Base-by-base conservation (phyloP, 1,140 invertebrate genomes). In the Anagrus nilaparvatae region DNA sequence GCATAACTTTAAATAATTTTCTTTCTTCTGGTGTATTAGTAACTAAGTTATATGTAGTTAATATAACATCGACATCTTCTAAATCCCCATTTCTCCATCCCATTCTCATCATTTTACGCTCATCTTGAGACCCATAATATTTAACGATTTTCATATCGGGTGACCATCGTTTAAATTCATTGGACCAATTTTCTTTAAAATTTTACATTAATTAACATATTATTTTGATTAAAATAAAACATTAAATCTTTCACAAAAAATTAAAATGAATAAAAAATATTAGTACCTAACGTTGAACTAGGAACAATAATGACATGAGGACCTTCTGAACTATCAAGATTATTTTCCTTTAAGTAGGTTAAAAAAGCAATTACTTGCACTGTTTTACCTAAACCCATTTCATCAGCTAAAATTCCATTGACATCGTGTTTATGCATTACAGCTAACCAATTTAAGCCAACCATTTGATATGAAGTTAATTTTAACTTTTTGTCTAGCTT, bases 401-500 rank as follows among this genome's bases (percentile, higher is more conserved):
- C 85, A 59, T 88, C 84, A 0, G 91, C 92, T 38, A 97, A 68
- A 51, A 97, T 96, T n/a, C 87, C 89, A 64, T 94, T 96, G 3
- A 97, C 77, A 21, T 85, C 77, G 50, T 93, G 86, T 19, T 81
- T 75, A 56, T 95, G 84, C 71, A 97, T 80, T 3, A 96, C 78
- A 1, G 82, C 77, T 0, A 97, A 65, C 93, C 93, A 97, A 61
- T 96, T 96, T 1, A 97, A 68, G 6, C 93, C 94, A 17, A 96
- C 79, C 65, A 97, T 72, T 70, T 97, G 93, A 65, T 96, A 96
- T 13, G 80, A 76, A 5, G 89, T 82, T 47, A 96, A 68, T 54
- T 75, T 79, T 42, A 83, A 67, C 25, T 78, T 79, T 54, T 47
- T 56, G 23, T 54, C 47, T 35, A 69, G 47, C 46, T 44, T 48